Evolutionary conservation across 2,113 vertebrate species (phyloP).

Genomic region (Labrus mixtus): DNA sequence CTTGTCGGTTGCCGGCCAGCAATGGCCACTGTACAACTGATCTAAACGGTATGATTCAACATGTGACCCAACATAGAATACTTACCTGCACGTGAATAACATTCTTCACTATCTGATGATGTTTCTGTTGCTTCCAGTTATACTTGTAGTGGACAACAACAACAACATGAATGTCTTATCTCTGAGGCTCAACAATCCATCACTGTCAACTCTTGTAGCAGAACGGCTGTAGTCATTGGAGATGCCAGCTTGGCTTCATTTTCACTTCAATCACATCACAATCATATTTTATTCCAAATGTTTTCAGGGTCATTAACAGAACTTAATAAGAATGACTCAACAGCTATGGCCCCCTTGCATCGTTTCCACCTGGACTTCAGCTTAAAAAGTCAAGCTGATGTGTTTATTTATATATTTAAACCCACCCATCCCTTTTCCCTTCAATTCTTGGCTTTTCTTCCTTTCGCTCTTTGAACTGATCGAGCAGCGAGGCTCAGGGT

Average conservation of each 20-base stretch:
- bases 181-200: no score
- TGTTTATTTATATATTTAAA: slow-evolving; percentile 22
- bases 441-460: slow-evolving; percentile 50
- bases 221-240: background rate
- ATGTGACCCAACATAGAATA: no score
- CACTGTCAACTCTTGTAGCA: no score
- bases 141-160: no score
- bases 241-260: background rate
- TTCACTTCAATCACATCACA: no score
- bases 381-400: slow-evolving; percentile 12
- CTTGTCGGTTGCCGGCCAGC: no score
- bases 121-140: no score
- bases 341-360: background rate
- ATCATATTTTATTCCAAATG: slow-evolving; percentile 9
- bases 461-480: slow-evolving; percentile 78
- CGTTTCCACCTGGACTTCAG: background rate
- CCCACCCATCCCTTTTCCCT: slow-evolving; percentile 44
- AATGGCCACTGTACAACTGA: no score
- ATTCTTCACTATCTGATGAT: no score
- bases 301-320: background rate
- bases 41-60: no score
- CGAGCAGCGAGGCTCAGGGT: slow-evolving; percentile 75
- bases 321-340: background rate
- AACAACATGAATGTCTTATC: no score
- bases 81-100: no score